These are phyloP conservation scores for Goniozus legneri DNA, from an alignment of 1,140 invertebrate species.

Conservation along the genomic window DNA sequence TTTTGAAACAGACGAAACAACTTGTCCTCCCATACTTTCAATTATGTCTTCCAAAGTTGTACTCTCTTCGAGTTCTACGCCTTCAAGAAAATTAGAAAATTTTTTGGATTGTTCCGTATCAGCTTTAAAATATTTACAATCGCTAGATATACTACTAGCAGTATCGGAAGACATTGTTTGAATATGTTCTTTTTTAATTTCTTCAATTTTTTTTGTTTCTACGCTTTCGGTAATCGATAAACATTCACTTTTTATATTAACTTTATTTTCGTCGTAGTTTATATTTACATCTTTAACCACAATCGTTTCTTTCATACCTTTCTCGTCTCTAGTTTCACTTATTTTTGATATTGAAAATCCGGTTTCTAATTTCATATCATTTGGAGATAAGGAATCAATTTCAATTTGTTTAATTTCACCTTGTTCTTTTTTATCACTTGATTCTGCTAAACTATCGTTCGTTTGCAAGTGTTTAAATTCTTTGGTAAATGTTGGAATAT, in stretches of 20 bases:
- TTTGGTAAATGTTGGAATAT: neutral
- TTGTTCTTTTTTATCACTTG: neutral
- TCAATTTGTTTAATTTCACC: neutral
- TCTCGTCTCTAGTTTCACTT: neutral
- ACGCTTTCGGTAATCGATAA: neutral
- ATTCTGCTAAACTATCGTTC: neutral
- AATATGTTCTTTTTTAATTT: neutral
- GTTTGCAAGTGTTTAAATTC: neutral
- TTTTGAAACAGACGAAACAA: constrained; percentile 19
- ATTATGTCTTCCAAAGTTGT: constrained; percentile 29
- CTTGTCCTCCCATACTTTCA: constrained; percentile 27
- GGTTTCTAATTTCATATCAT: too few relatives aligned
- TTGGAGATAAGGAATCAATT: too few relatives aligned
- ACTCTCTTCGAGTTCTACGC: constrained; percentile 11
- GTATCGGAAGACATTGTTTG: too few relatives aligned
- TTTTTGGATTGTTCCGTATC: constrained; percentile 28
- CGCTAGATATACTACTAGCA: too few relatives aligned
- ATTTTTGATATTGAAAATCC: neutral
- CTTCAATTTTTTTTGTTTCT: neutral
- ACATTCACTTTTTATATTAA: neutral
- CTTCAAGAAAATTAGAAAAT: constrained; percentile 31
- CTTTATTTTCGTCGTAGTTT: neutral
- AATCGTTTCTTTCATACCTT: neutral
- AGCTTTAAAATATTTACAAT: constrained; percentile 35
- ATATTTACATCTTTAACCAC: neutral